Conservation (phyloP, 2,888 invertebrate genomes). For the Epistrophe eligans region DNA sequence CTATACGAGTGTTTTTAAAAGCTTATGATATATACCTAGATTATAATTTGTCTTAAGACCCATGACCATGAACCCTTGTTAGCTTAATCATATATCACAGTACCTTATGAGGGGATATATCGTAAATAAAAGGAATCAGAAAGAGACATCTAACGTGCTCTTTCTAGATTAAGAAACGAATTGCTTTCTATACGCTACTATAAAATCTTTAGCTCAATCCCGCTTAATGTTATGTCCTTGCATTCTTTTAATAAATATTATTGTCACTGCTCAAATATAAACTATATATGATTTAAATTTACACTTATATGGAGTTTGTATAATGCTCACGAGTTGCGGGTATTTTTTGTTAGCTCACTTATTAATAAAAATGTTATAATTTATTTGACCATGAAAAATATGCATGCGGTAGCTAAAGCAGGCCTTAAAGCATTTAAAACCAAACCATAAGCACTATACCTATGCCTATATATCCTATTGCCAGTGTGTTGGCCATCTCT, state of each 20-base stretch:
- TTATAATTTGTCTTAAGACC: no score
- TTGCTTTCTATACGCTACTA: background rate
- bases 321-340: constrained; percentile 59
- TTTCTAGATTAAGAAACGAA: no score
- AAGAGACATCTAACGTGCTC: no score
- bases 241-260: background rate
- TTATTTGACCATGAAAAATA: constrained; percentile 73
- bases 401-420: constrained; percentile 42
- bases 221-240: background rate
- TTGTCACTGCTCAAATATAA: constrained; percentile 5
- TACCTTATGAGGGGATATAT: no score
- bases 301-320: background rate
- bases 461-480: background rate
- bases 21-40: no score
- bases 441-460: constrained; percentile 35
- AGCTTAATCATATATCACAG: no score
- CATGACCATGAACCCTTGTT: no score
- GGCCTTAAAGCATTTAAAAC: constrained; percentile 32
- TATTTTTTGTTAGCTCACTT: constrained; percentile 47
- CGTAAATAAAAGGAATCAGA: no score
- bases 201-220: background rate
- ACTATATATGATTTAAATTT: constrained; percentile 5
- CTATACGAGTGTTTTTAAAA: no score
- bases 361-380: constrained; percentile 73
- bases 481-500: constrained; percentile 42